Base-by-base conservation (phyloP, 2,113 vertebrate genomes). In the Semnornis frantzii region DNA sequence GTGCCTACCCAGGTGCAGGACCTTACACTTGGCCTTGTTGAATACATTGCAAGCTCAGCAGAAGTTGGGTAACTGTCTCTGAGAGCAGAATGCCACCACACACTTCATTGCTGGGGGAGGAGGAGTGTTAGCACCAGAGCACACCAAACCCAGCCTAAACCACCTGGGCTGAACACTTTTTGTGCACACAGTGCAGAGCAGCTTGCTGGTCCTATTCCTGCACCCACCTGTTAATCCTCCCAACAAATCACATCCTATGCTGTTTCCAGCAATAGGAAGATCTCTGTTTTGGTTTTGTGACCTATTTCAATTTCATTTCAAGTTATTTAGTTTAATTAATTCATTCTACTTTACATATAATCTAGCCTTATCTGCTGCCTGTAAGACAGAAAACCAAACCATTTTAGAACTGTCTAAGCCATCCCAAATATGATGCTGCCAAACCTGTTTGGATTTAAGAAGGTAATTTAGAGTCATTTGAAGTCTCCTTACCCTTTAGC, bases 61-160 rank as follows among this genome's bases (percentile, higher is more conserved):
- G 68, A 52, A 46, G 8, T 0, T 69, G 12, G 14, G 27, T 30
- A 72, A 42, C 17, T 0, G 0, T 59, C 55, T 33, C 10, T 0
- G 5, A 58, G 16, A 12, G 21, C 4, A 15, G 0, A 2, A 28
- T n/a, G 58, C 31, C 54, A 78, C 19, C 6, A 7, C 48, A 59
- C 9, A 42, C 12, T 1, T 20, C 2, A 8, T 37, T 74, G 11
- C 68, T 37, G 13, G 30, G 8, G 12, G 24, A 93, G 17, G n/a
- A 24, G 23, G 9, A 66, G 10, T 18, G 20, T 14, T 10, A 58
- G 79, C 33, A 72, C 31, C 21, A 37, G 20, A 63, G 52, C 11
- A 80, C 34, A 33, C 3, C 12, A 44, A 54, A 82, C 19, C 31
- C 7, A 42, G n/a, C 34, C 73, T 33, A 63, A 58, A 60, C 65